phyloP scores from a whole-genome alignment of 2,888 invertebrate species.

The Leptinotarsa rubiginosa region DNA sequence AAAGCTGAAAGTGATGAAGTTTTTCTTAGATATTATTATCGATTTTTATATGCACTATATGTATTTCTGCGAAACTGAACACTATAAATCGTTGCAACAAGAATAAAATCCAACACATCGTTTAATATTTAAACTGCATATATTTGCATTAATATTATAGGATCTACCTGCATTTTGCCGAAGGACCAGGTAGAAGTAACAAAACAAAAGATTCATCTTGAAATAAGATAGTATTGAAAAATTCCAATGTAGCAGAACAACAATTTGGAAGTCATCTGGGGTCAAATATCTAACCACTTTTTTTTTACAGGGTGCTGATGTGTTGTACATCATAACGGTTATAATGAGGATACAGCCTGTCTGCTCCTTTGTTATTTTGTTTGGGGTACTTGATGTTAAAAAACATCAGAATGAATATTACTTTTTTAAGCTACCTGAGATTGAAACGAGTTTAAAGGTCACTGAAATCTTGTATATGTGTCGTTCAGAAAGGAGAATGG shows the following conservation, averaged over 20 bases:
- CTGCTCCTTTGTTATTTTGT: constrained; percentile 8
- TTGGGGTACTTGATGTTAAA: background rate
- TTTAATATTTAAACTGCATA: constrained; percentile 41
- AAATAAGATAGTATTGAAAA: constrained; percentile 32
- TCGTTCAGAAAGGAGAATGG: no score
- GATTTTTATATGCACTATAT: background rate
- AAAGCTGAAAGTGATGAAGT: background rate
- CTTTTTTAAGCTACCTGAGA: background rate
- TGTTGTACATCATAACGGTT: constrained; percentile 10
- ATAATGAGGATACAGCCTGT: constrained; percentile 5
- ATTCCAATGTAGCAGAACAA: constrained; percentile 34
- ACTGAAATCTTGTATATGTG: no score
- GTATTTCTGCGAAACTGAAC: constrained; percentile 7
- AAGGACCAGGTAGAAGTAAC: constrained; percentile 42
- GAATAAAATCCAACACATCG: constrained; percentile 36
- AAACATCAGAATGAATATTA: background rate
- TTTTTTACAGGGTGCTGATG: constrained; percentile 29
- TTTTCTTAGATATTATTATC: no score
- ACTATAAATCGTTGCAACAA: constrained; percentile 21
- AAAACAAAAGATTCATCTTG: constrained; percentile 33
- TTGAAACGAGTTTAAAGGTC: background rate
- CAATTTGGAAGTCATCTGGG: constrained; percentile 38
- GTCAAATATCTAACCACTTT: constrained; percentile 37
- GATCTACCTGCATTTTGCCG: constrained; percentile 42
- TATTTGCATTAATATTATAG: constrained; percentile 42